These are phyloP conservation scores for Zophobas atratus DNA, from an alignment of 1,140 invertebrate genomes.

Conservation along the genomic window DNA sequence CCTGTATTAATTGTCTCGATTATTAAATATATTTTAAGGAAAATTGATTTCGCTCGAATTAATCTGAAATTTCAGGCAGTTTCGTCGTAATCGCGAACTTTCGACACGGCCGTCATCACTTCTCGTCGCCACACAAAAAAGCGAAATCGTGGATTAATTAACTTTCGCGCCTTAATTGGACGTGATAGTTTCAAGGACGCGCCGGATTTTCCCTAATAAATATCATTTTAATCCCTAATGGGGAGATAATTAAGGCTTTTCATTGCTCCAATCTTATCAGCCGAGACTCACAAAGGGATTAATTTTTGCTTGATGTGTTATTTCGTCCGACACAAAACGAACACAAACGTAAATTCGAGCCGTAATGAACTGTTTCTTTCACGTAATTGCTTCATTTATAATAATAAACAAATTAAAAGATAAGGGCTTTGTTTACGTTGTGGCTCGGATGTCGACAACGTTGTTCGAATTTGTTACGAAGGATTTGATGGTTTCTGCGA, in stretches of 20 bases:
- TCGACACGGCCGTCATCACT: conserved; percentile 1
- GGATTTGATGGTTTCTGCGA: background rate
- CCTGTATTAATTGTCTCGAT: conserved; percentile 28
- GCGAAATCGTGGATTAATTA: conserved; percentile 2
- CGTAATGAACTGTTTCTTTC: conserved; percentile 31
- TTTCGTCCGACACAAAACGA: conserved; percentile 18
- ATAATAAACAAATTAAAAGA: conserved; percentile 27
- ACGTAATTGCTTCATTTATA: conserved; percentile 30
- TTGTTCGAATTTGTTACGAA: conserved; percentile 1
- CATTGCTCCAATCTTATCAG: conserved; percentile 25
- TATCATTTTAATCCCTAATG: conserved; percentile 33
- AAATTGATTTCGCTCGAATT: conserved; percentile 16
- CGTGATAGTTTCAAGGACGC: conserved; percentile 7
- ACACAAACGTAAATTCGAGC: conserved; percentile 9
- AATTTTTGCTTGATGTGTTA: conserved; percentile 38
- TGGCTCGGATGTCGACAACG: background rate
- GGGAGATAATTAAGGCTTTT: conserved; percentile 36
- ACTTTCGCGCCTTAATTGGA: conserved; percentile 18
- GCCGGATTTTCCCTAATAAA: conserved; percentile 7
- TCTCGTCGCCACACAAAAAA: conserved; percentile 14
- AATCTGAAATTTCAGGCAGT: conserved; percentile 19
- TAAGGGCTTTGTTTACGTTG: background rate
- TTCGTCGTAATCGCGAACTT: background rate
- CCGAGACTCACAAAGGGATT: conserved; percentile 15
- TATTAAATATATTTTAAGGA: conserved; percentile 9